Conservation (phyloP, 2,888 invertebrate genomes). For the Melitaea athalia region DNA sequence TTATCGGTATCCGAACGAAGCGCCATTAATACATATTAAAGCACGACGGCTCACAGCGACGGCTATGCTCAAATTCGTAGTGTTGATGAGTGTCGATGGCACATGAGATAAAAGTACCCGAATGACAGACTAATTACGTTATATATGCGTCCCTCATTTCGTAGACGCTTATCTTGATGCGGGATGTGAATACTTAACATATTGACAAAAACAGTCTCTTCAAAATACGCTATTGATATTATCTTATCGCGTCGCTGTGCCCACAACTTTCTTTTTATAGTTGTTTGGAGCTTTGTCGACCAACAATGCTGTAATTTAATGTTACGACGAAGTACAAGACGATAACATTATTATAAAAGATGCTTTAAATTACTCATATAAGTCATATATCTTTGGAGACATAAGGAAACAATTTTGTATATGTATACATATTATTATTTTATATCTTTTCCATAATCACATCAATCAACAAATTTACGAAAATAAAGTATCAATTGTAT, state of each 20-base stretch:
- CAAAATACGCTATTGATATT: conserved; percentile 35
- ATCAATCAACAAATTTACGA: no score
- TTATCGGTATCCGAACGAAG: conserved; percentile 16
- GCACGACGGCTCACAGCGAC: conserved; percentile 43
- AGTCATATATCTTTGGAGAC: neutral
- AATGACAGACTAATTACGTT: conserved; percentile 64
- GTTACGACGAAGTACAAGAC: neutral
- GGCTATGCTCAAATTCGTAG: conserved; percentile 31
- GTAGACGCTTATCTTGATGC: conserved; percentile 38
- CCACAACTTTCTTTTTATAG: conserved; percentile 34
- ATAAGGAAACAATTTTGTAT: neutral
- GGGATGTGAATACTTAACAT: conserved; percentile 37
- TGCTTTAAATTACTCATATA: neutral
- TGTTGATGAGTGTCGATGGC: conserved; percentile 38
- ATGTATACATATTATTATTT: no score
- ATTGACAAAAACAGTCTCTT: conserved; percentile 40
- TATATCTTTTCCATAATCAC: no score
- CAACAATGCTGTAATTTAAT: conserved; percentile 3
- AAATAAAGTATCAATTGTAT: no score
- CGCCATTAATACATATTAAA: conserved; percentile 50
- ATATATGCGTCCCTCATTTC: conserved; percentile 40
- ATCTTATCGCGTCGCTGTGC: conserved; percentile 36
- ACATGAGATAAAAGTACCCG: conserved; percentile 41
- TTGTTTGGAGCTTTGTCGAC: conserved; percentile 19
- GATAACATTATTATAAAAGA: neutral